These are phyloP conservation scores for Drosophila miranda DNA, from an alignment of 1,140 invertebrate genomes.

Conservation along the genomic window DNA sequence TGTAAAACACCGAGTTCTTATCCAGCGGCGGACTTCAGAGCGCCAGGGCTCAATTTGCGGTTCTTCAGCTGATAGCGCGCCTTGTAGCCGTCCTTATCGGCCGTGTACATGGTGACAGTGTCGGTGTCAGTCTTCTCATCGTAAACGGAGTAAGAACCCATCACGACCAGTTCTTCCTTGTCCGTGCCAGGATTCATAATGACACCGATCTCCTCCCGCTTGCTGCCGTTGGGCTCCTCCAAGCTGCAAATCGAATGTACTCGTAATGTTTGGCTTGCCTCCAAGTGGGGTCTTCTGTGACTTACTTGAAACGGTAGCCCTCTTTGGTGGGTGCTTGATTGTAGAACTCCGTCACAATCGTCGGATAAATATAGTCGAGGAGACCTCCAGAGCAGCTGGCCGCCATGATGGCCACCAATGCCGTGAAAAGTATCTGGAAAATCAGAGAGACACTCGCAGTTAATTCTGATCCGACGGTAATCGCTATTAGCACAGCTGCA, in stretches of 20 bases:
- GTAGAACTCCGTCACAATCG: slow-evolving; percentile 46
- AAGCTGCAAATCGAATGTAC: slow-evolving; percentile 20
- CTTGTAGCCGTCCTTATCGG: slow-evolving; percentile 80
- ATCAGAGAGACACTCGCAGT: not conserved
- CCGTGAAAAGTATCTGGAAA: slow-evolving; percentile 58
- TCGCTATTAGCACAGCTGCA: slow-evolving; percentile 44
- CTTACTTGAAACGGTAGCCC: slow-evolving; percentile 70
- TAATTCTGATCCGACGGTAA: slow-evolving; percentile 1
- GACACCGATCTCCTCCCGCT: slow-evolving; percentile 74
- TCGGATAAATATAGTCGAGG: slow-evolving; percentile 56
- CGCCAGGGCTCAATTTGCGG: slow-evolving; percentile 67
- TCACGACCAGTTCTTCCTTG: slow-evolving; percentile 74
- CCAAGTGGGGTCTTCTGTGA: not conserved
- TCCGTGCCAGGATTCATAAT: slow-evolving; percentile 75
- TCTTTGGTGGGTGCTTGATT: slow-evolving; percentile 54
- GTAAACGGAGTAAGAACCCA: slow-evolving; percentile 64
- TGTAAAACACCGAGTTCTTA: slow-evolving; percentile 41
- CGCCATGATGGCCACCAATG: slow-evolving; percentile 59
- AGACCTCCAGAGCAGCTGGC: slow-evolving; percentile 59
- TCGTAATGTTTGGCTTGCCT: not conserved
- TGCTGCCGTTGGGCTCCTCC: slow-evolving; percentile 75
- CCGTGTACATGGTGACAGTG: slow-evolving; percentile 76
- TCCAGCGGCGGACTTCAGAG: slow-evolving; percentile 73
- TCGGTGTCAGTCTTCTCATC: slow-evolving; percentile 77
- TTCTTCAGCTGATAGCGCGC: slow-evolving; percentile 70